Conservation (phyloP, 2,113 vertebrate genomes). For the Sialia sialis region DNA sequence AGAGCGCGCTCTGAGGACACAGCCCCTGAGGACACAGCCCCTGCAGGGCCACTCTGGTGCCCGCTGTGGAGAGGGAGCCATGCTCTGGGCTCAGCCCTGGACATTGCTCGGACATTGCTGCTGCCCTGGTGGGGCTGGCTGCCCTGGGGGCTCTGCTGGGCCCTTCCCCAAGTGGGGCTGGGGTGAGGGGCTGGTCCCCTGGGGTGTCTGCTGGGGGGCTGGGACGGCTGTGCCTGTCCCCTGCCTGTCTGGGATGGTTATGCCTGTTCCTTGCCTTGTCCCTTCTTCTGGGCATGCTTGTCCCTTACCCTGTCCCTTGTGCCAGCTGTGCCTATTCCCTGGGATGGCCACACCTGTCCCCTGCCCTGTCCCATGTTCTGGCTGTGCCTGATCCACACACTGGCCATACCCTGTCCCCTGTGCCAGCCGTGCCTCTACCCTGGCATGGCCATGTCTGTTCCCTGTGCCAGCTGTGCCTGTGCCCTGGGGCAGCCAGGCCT, state of each 20-base stretch:
- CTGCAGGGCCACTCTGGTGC: too few species aligned
- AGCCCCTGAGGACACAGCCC: not conserved
- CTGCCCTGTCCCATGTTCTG: not conserved
- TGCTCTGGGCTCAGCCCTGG: not conserved
- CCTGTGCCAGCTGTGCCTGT: not conserved
- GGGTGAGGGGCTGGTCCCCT: slow-evolving; percentile 36
- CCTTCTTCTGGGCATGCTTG: not conserved
- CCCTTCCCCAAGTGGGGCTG: not conserved
- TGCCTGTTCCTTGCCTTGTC: not conserved
- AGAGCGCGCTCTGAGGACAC: slow-evolving; percentile 76
- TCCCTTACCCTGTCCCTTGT: not conserved
- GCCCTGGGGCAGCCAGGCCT: not conserved
- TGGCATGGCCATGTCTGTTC: not conserved
- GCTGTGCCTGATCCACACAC: not conserved
- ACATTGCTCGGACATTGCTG: not conserved
- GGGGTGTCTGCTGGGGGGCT: not conserved
- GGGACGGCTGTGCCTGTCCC: not conserved
- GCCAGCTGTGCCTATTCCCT: not conserved
- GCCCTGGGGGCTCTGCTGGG: not conserved
- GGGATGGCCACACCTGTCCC: not conserved
- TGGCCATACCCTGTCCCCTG: not conserved
- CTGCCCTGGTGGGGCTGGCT: not conserved
- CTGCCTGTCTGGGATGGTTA: not conserved
- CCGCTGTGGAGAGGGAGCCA: rapidly evolving
- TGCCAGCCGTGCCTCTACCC: not conserved